These are phyloP conservation scores for Protonibea diacanthus DNA, from an alignment of 2,797 vertebrate species.

Conservation along the genomic window DNA sequence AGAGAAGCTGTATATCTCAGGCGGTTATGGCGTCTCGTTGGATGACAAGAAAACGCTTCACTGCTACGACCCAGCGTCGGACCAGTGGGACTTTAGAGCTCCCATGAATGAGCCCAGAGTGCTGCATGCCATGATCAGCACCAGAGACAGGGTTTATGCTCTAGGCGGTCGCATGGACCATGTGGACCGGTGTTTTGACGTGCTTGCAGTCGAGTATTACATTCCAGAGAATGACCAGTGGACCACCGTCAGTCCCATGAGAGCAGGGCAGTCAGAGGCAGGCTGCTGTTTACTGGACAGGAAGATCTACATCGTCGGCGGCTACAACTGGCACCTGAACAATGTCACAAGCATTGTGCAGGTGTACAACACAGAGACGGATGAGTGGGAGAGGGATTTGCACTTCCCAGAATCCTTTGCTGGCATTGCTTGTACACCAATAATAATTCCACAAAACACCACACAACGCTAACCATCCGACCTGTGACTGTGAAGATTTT, in stretches of 20 bases:
- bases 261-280: constrained; percentile 95
- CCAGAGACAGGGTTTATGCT: constrained; percentile 87
- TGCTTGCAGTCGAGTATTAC: constrained; percentile 95
- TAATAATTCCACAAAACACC: constrained; percentile 90
- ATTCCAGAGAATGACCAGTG: constrained; percentile 92
- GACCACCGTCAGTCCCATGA: constrained; percentile 97
- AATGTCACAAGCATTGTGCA: constrained; percentile 98
- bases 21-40: constrained; percentile 94
- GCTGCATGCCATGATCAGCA: constrained; percentile 93
- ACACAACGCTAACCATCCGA: constrained; percentile 82
- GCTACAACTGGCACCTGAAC: constrained; percentile 99
- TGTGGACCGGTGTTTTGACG: constrained; percentile 95
- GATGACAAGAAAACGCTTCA: constrained; percentile 97
- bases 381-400: constrained; percentile 97
- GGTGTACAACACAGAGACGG: constrained; percentile 95
- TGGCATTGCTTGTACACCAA: constrained; percentile 91
- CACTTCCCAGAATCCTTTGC: constrained; percentile 98
- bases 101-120: constrained; percentile 97
- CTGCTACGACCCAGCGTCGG: constrained; percentile 89
- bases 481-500: constrained; percentile 62
- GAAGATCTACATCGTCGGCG: constrained; percentile 95
- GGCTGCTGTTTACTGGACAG: constrained; percentile 92
- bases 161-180: constrained; percentile 98
- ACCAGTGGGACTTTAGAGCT: constrained; percentile 94
- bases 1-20: constrained; percentile 92